These are phyloP conservation scores for Caenorhabditis sp. DNA, from an alignment of 2,888 invertebrate genomes.

Conservation along the genomic window DNA sequence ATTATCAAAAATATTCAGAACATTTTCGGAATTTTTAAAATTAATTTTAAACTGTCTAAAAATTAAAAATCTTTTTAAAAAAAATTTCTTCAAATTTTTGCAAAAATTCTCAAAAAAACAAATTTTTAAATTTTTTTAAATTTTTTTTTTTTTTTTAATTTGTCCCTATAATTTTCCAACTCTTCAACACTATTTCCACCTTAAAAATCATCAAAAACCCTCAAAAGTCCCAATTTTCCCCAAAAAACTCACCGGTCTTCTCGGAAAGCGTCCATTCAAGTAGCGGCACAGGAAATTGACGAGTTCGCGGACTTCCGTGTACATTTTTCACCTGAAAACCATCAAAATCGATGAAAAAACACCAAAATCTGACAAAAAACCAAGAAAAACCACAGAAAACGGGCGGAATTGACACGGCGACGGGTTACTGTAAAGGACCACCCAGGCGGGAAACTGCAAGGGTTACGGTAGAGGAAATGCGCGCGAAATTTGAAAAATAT, in stretches of 20 bases:
- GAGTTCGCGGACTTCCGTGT: constrained; percentile 70
- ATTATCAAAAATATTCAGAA: background rate
- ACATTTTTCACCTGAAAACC: constrained; percentile 54
- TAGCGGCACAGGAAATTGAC: constrained; percentile 67
- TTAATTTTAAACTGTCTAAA: background rate
- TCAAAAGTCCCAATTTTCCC: background rate
- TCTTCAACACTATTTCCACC: background rate
- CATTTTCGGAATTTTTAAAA: no score
- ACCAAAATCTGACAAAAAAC: background rate
- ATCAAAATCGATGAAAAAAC: constrained; percentile 14
- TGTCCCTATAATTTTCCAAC: background rate
- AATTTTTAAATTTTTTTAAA: background rate
- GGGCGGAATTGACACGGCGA: background rate
- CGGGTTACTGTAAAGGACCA: constrained; percentile 19
- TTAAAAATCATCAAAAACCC: background rate
- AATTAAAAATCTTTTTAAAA: background rate
- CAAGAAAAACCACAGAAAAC: constrained; percentile 1
- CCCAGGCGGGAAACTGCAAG: constrained; percentile 27
- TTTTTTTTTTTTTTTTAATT: no score
- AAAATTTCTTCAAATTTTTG: background rate
- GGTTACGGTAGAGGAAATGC: constrained; percentile 8
- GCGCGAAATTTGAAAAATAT: no score
- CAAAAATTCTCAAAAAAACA: background rate
- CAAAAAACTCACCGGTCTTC: constrained; percentile 55
- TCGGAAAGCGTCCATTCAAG: constrained; percentile 56